Conservation (phyloP, 2,888 invertebrate genomes). For the Cylloceria caligata region DNA sequence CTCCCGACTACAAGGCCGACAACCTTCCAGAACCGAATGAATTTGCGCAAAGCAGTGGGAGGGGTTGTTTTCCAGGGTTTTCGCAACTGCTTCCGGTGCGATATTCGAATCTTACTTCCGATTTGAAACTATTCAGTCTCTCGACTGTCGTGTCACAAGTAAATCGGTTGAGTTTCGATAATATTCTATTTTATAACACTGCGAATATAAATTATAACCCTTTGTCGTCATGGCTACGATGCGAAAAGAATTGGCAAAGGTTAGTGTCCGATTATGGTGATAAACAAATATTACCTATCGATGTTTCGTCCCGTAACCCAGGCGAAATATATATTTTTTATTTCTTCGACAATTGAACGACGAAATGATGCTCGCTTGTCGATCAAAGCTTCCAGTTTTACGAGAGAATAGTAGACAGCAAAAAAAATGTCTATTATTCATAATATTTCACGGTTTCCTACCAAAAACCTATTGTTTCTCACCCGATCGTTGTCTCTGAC, state of each 20-base stretch:
- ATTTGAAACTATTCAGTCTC: not conserved
- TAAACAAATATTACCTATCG: not conserved
- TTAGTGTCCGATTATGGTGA: not conserved
- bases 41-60: not conserved
- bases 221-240: not conserved
- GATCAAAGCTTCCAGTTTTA: not conserved
- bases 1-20: not conserved
- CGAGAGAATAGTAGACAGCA: not conserved
- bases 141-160: not conserved
- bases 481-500: not conserved
- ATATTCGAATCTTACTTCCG: constrained; percentile 18
- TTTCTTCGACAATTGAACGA: constrained; percentile 13
- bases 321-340: constrained; percentile 23
- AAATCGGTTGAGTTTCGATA: not conserved
- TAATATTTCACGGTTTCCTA: not conserved
- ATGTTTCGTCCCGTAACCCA: constrained; percentile 37
- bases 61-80: constrained; percentile 22
- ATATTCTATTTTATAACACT: not conserved
- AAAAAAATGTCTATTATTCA: constrained; percentile 28
- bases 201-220: not conserved
- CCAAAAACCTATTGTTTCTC: not conserved
- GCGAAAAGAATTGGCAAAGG: not conserved
- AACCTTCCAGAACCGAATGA: constrained; percentile 29
- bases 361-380: constrained; percentile 32
- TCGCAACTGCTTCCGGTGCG: constrained; percentile 8